phyloP scores from a whole-genome alignment of 1,140 invertebrate genomes.

The Asbolus verrucosus region DNA sequence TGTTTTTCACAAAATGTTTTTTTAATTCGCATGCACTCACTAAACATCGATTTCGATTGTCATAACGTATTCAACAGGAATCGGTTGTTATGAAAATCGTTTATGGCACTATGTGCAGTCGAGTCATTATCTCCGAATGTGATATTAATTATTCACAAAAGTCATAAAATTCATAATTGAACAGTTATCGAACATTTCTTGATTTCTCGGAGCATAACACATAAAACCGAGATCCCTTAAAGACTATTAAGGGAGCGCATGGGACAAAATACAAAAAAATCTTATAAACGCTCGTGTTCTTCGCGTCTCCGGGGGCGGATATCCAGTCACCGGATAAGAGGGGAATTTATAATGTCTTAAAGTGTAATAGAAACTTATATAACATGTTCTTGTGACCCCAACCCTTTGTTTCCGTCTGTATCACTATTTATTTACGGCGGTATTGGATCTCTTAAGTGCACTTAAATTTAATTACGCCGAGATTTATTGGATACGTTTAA shows the following conservation, averaged over 20 bases:
- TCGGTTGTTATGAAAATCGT: no score
- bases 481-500: constrained; percentile 34
- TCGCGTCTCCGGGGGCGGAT: constrained; percentile 28
- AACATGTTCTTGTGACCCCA: constrained; percentile 35
- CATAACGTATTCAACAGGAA: no score
- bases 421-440: constrained; percentile 39
- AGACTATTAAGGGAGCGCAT: constrained; percentile 49
- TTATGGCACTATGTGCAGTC: no score
- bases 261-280: constrained; percentile 50
- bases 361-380: constrained; percentile 38
- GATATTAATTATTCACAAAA: no score
- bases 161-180: constrained; percentile 40
- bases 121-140: no score
- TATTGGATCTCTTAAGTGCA: constrained; percentile 43
- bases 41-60: no score
- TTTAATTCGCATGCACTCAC: no score
- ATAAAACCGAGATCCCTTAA: constrained; percentile 47
- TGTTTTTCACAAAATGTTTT: no score
- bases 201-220: constrained; percentile 37
- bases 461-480: constrained; percentile 42
- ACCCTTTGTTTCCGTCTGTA: constrained; percentile 33
- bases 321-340: constrained; percentile 40
- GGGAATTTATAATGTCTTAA: constrained; percentile 48
- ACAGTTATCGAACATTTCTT: constrained; percentile 43
- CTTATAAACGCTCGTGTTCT: constrained; percentile 46